phyloP scores from a whole-genome alignment of 2,113 vertebrate species.

The Miniopterus natalensis region DNA sequence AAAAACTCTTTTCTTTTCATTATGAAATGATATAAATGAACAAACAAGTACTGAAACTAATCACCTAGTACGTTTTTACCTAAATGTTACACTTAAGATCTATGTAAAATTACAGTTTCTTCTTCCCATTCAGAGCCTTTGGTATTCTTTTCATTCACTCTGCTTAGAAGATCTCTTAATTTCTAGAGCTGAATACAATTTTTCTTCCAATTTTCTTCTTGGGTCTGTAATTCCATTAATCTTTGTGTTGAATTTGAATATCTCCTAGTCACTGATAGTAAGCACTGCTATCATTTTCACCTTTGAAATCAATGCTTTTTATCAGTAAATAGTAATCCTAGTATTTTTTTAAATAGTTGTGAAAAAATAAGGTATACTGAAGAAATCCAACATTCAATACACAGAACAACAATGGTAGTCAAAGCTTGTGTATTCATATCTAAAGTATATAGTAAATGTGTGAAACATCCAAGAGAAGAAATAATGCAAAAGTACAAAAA shows the following conservation, averaged over 20 bases:
- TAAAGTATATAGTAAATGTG: background rate
- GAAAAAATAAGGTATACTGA: background rate
- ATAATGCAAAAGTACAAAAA: background rate
- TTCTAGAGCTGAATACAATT: background rate
- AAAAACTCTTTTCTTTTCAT: background rate
- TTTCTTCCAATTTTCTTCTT: background rate
- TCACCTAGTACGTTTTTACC: background rate
- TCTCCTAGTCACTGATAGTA: background rate
- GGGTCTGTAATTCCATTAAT: slow-evolving; percentile 5
- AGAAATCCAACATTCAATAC: background rate
- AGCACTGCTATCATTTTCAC: background rate
- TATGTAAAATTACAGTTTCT: background rate
- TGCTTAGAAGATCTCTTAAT: background rate
- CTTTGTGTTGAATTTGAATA: background rate
- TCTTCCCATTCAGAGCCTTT: background rate
- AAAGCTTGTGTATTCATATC: background rate
- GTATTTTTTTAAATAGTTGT: background rate
- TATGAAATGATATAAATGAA: background rate
- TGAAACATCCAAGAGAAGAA: background rate
- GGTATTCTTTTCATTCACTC: background rate
- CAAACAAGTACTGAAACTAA: background rate
- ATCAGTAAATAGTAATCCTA: background rate
- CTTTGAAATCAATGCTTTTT: slow-evolving; percentile 53
- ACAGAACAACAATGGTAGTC: background rate
- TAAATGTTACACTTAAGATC: background rate